Conservation (phyloP, 1,140 invertebrate genomes). For the Aphis craccivora region DNA sequence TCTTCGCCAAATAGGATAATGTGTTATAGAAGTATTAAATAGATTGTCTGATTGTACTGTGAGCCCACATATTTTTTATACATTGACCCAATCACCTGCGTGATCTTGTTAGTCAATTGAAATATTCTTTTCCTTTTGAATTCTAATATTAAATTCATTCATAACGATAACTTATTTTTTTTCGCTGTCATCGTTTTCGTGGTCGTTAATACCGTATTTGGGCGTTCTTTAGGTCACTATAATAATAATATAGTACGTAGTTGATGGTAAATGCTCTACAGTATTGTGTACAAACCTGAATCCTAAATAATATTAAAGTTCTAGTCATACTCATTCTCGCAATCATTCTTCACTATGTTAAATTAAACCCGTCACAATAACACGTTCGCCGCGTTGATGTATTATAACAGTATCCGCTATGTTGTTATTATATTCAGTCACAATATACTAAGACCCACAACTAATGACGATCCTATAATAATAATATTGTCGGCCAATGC, state of each 20-base stretch:
- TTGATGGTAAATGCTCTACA: not conserved
- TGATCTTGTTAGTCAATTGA: not conserved
- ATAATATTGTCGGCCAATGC: not conserved
- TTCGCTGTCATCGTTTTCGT: not conserved
- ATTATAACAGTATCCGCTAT: constrained; percentile 3
- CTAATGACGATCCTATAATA: constrained; percentile 1
- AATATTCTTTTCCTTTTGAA: not conserved
- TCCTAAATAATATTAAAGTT: constrained; percentile 2
- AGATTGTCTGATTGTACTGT: not conserved
- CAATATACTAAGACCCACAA: not conserved
- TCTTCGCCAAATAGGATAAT: not conserved
- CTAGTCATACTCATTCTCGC: not conserved
- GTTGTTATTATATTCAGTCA: not conserved
- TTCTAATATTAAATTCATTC: not conserved
- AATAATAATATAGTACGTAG: not conserved
- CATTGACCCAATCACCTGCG: not conserved
- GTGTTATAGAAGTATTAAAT: not conserved
- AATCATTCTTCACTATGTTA: not conserved
- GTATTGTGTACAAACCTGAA: not conserved
- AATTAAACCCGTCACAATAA: constrained; percentile 17
- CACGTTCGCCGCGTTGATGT: not conserved
- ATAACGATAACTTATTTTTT: not conserved
- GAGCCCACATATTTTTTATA: not conserved
- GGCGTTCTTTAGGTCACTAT: constrained; percentile 1
- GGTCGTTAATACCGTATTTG: constrained; percentile 5